Conservation (phyloP, 2,113 vertebrate genomes). For the Campylomormyrus numenius region DNA sequence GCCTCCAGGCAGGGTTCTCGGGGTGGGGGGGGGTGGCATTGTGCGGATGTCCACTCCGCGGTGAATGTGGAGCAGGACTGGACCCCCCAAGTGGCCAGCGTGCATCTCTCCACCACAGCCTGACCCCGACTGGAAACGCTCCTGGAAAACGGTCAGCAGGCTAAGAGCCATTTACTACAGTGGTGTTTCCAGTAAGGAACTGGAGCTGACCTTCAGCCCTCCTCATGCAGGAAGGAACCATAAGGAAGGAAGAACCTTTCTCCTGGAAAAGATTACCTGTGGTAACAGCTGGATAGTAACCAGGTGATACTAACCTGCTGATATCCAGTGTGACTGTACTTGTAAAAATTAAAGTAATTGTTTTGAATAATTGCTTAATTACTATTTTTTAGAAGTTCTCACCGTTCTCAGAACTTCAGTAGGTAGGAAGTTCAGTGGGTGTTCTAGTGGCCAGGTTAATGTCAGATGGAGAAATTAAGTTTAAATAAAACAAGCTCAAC, state of each 20-base stretch:
- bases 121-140: not conserved
- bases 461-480: not conserved
- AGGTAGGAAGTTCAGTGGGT: not conserved
- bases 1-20: slow-evolving; percentile 60
- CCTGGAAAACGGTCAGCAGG: not conserved
- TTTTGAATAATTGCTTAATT: not conserved
- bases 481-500: not conserved
- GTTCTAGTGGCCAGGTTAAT: not conserved
- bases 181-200: not conserved
- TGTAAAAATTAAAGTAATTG: not conserved
- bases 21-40: not conserved
- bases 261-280: not conserved
- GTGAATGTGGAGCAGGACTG: not conserved
- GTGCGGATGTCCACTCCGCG: not conserved
- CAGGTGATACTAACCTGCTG: not conserved
- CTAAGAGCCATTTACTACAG: not conserved
- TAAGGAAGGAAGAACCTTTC: not conserved
- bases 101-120: not conserved
- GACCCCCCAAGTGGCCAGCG: not conserved
- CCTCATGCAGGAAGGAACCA: not conserved
- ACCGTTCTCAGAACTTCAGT: not conserved
- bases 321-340: not conserved
- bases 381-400: not conserved
- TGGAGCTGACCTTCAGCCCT: not conserved
- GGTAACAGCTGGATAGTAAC: not conserved